These are phyloP conservation scores for Motacilla alba DNA, from an alignment of 2,113 vertebrate genomes.

Conservation along the genomic window DNA sequence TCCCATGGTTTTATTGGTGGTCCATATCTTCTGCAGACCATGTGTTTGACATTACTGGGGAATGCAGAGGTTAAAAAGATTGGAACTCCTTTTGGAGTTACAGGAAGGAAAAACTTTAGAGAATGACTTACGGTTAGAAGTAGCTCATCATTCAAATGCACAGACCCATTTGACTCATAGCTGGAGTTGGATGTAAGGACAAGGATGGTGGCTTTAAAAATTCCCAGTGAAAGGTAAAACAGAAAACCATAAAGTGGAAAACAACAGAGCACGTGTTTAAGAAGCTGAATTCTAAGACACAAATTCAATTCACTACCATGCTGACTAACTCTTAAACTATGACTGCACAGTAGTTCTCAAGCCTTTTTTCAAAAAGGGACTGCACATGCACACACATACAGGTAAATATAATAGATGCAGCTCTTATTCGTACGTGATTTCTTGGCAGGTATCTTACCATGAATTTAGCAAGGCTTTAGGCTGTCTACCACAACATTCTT, in stretches of 20 bases:
- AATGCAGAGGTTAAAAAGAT: constrained; percentile 24
- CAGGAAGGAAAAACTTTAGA: background rate
- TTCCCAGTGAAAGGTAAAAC: background rate
- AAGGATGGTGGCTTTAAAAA: background rate
- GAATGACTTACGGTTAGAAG: background rate
- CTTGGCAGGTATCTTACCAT: background rate
- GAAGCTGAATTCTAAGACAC: background rate
- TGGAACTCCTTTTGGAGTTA: constrained; percentile 11
- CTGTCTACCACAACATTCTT: background rate
- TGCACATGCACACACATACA: background rate
- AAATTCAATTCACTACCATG: background rate
- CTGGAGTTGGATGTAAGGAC: background rate
- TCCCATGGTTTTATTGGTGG: constrained; percentile 1
- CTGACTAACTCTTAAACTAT: background rate
- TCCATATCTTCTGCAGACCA: background rate
- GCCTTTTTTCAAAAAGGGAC: background rate
- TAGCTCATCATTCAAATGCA: background rate
- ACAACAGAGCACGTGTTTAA: background rate
- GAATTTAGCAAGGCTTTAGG: background rate
- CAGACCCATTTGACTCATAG: background rate
- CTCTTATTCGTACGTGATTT: background rate
- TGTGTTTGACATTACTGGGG: background rate
- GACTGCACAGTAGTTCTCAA: background rate
- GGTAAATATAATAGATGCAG: background rate
- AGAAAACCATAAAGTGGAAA: background rate